Base-by-base conservation (phyloP, 2,797 vertebrate species). In the Linurgus olivaceus region DNA sequence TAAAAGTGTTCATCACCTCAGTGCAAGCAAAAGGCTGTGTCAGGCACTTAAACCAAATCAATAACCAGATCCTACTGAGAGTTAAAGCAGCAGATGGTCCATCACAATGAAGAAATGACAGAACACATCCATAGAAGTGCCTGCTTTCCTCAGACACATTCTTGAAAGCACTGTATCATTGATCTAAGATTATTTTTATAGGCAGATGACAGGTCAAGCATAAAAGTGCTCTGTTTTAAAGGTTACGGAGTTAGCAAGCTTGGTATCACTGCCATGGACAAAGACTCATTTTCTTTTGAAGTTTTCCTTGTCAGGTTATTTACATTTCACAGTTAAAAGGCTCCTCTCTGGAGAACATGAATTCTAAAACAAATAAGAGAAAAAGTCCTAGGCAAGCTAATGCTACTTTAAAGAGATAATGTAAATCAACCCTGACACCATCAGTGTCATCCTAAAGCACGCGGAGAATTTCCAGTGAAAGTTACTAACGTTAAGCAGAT, bases 111-210 rank as follows among this genome's bases (percentile, higher is more conserved):
- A 94, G 74, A 95, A 95, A 70, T 67, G 44, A 58, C 93, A 84
- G 73, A 95, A 95, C 77, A 96, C 21, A 9, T 84, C 96, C 51
- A 62, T 33, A 93, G 92, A 97, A 96, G 74, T 35, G 38, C 52
- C 88, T 87, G 68, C 51, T 84, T 90, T 93, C 95, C 95, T 96
- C 81, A 94, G 92, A 96, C 86, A 88, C 90, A 91, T 91, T 97
- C 93, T 95, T 95, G 84, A 96, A 96, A 94, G 89, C 78, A 88
- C 6, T 17, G 35, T 88, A 87, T 89, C 87, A 88, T 76, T 97
- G 87, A 97, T 95, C 88, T 96, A 54, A 84, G 76, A 90, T 93
- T 92, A 96, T 90, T 97, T 97, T 97, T 96, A 97, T 66, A 96
- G 86, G 86, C 61, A 92, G 94, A 70, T 92, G 94, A 96, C 88